A percentile compares a stretch with the other conserved stretches of the same genome.
Evolutionary conservation across 2,797 vertebrate genomes (phyloP).

Genomic region (Sebastes vulpes): DNA sequence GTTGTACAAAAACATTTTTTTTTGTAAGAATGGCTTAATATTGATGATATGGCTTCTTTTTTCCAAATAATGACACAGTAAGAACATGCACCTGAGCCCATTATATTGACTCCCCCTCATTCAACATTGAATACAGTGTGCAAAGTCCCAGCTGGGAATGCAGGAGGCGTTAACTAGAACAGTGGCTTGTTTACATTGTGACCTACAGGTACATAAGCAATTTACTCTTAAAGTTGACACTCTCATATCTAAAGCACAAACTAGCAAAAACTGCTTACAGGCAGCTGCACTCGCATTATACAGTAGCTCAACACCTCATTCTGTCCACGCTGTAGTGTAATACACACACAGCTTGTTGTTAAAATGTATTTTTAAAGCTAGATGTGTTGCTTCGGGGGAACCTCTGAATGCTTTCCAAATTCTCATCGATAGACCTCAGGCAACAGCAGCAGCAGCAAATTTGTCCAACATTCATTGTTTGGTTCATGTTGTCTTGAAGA

Average conservation of each 20-base stretch:
- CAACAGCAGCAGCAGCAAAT: neutral
- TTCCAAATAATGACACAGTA: neutral
- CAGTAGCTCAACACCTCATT: neutral
- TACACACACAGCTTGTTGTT: slow-evolving; percentile 20
- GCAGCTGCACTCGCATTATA: slow-evolving; percentile 6
- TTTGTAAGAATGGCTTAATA: neutral
- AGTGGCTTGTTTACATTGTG: neutral
- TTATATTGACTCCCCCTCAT: neutral
- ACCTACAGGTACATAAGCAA: neutral
- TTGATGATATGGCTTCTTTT: neutral
- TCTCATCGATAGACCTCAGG: neutral
- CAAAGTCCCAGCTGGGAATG: neutral
- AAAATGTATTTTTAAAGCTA: slow-evolving; percentile 41
- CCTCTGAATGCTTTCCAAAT: neutral
- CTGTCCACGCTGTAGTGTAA: slow-evolving; percentile 13
- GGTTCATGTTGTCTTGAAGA: neutral
- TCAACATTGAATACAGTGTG: neutral
- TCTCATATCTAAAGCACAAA: neutral
- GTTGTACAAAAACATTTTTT: neutral
- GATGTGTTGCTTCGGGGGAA: slow-evolving; percentile 7
- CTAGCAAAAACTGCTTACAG: neutral
- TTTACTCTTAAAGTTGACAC: neutral
- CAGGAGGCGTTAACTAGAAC: neutral
- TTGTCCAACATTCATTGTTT: neutral
- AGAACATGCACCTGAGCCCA: neutral